phyloP scores from a whole-genome alignment of 2,113 vertebrate genomes.

The Mola mola region DNA sequence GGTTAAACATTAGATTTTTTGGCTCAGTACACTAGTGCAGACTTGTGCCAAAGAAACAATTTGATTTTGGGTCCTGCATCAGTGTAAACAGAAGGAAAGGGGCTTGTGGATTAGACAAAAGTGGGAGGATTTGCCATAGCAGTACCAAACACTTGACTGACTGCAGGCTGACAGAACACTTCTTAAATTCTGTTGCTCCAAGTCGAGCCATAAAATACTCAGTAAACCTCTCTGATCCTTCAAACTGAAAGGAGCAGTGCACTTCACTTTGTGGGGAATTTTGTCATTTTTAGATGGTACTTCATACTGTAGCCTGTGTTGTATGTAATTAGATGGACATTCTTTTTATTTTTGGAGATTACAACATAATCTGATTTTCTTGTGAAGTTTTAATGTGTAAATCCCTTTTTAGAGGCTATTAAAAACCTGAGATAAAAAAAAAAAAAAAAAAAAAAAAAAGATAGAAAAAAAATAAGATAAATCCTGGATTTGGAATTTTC shows the following conservation, averaged over 20 bases:
- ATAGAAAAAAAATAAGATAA: too few relatives aligned
- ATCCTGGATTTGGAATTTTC: background rate
- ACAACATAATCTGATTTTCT: too few relatives aligned
- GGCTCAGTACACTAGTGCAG: background rate
- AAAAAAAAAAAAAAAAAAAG: too few relatives aligned
- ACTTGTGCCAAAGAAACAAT: background rate
- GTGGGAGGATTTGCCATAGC: conserved; percentile 39
- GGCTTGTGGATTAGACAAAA: conserved; percentile 20
- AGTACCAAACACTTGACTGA: conserved; percentile 30
- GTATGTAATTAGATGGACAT: too few relatives aligned
- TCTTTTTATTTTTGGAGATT: too few relatives aligned
- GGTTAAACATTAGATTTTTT: background rate
- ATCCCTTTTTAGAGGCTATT: too few relatives aligned
- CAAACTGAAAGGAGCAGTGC: conserved; percentile 29
- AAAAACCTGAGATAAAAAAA: too few relatives aligned
- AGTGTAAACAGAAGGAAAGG: conserved; percentile 18
- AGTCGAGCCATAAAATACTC: conserved; percentile 28
- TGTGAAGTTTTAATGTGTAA: too few relatives aligned
- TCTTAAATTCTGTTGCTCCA: conserved; percentile 33
- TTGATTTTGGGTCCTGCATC: background rate
- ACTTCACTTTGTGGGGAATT: conserved; percentile 16
- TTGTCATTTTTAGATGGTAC: conserved; percentile 18
- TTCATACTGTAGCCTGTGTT: too few relatives aligned
- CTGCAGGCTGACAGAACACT: conserved; percentile 41
- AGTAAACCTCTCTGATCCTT: conserved; percentile 57